Evolutionary conservation across 2,797 vertebrate genomes (phyloP).

Genomic region (Coilia nasus): DNA sequence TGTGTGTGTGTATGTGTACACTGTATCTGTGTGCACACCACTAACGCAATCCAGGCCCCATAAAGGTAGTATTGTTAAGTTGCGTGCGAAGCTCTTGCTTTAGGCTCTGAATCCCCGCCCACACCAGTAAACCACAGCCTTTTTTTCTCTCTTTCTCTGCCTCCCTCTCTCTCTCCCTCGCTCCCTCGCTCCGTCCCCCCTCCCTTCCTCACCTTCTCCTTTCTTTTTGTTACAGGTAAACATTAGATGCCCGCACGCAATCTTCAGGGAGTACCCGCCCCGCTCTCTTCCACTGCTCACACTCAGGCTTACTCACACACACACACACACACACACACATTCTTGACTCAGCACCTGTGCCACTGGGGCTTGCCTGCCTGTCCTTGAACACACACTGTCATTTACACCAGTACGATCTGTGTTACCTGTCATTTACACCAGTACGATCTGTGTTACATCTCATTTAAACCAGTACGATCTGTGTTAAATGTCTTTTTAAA

Average conservation of each 20-base stretch:
- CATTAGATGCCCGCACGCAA: constrained; percentile 81
- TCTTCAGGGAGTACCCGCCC: constrained; percentile 72
- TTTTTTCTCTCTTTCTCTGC: constrained; percentile 68
- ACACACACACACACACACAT: constrained; percentile 69
- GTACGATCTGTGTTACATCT: no score
- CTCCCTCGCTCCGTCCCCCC: constrained; percentile 70
- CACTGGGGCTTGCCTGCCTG: not conserved
- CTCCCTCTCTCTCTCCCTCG: constrained; percentile 48
- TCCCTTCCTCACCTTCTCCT: constrained; percentile 77
- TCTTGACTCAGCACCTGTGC: constrained; percentile 82
- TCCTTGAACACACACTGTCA: not conserved
- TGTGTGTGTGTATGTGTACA: constrained; percentile 28
- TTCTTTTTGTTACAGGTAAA: constrained; percentile 84
- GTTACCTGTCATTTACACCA: no score
- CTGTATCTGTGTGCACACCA: constrained; percentile 62
- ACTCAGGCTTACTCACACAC: constrained; percentile 67
- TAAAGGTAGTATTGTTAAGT: constrained; percentile 89
- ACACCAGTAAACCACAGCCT: constrained; percentile 82
- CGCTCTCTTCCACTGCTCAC: constrained; percentile 65
- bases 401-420: not conserved
- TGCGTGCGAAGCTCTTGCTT: constrained; percentile 87
- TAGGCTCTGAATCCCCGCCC: constrained; percentile 75
- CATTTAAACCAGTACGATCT: no score
- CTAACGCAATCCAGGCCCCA: constrained; percentile 77
- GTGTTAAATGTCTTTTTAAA: no score